These are phyloP conservation scores for Phasia obesa DNA, from an alignment of 2,888 invertebrate species.

Conservation along the genomic window DNA sequence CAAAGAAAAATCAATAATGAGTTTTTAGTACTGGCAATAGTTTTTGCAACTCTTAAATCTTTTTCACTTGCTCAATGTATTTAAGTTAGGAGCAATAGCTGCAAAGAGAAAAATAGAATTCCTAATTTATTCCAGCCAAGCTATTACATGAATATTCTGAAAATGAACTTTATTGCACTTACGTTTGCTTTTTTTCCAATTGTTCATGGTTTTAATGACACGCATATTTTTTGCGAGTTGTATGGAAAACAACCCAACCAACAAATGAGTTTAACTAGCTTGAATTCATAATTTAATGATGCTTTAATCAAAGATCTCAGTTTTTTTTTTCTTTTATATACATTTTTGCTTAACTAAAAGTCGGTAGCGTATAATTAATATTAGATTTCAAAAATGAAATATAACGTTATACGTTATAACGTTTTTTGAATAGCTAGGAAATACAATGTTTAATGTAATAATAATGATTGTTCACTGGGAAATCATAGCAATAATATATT, in stretches of 20 bases:
- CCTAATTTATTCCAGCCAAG: slow-evolving; percentile 49
- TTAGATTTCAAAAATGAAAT: too few species aligned
- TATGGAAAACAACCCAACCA: slow-evolving; percentile 45
- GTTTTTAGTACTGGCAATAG: neutral
- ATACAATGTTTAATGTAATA: too few species aligned
- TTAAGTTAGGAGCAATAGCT: too few species aligned
- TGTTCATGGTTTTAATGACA: slow-evolving; percentile 49
- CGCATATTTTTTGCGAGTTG: slow-evolving; percentile 28
- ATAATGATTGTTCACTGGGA: slow-evolving; percentile 17
- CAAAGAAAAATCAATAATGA: slow-evolving; percentile 25
- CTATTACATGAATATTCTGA: slow-evolving; percentile 36
- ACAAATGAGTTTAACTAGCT: neutral
- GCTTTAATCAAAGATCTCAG: neutral
- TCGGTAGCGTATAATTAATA: neutral
- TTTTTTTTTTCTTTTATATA: too few species aligned
- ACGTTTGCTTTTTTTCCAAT: slow-evolving; percentile 9
- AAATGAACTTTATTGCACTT: slow-evolving; percentile 29
- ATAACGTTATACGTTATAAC: too few species aligned
- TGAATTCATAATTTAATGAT: neutral
- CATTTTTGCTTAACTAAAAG: neutral
- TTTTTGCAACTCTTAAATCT: neutral
- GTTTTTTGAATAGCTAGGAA: too few species aligned
- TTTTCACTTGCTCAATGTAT: neutral
- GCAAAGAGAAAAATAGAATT: neutral
- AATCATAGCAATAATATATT: neutral